phyloP scores from a whole-genome alignment of 2,113 vertebrate genomes.

The Bubo bubo region DNA sequence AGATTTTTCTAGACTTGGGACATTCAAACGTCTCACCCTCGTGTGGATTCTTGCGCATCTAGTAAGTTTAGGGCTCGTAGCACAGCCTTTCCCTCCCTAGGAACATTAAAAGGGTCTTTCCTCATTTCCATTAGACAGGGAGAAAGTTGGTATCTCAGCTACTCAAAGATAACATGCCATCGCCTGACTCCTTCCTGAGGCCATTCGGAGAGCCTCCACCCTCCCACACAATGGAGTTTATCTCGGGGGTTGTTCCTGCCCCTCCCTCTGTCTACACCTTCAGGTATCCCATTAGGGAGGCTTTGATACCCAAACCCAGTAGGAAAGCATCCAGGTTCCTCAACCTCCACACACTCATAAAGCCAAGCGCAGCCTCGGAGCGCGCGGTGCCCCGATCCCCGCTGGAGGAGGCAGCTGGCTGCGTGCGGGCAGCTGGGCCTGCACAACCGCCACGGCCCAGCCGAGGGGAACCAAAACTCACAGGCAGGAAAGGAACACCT shows the following conservation, averaged over 20 bases:
- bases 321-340: conserved; percentile 8
- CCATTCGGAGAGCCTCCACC: neutral
- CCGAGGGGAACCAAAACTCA: rapidly evolving
- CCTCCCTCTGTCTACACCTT: conserved; percentile 48
- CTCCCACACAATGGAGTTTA: conserved; percentile 30
- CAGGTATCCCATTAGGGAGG: conserved; percentile 6
- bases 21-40: neutral
- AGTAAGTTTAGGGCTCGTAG: neutral
- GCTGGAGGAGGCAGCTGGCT: neutral
- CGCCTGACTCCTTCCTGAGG: conserved; percentile 37
- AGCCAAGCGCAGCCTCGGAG: neutral
- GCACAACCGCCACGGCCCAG: rapidly evolving
- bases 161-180: neutral
- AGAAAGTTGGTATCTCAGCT: neutral
- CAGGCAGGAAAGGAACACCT: neutral
- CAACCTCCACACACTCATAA: neutral
- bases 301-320: neutral
- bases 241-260: neutral
- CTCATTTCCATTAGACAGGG: neutral
- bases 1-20: neutral
- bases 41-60: neutral
- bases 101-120: neutral
- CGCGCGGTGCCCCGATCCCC: neutral
- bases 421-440: neutral
- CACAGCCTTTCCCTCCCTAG: neutral